Evolutionary conservation across 1,140 invertebrate genomes (phyloP), one percentile per base, ranked within the genome.

Genomic region (Ooceraea biroi): DNA sequence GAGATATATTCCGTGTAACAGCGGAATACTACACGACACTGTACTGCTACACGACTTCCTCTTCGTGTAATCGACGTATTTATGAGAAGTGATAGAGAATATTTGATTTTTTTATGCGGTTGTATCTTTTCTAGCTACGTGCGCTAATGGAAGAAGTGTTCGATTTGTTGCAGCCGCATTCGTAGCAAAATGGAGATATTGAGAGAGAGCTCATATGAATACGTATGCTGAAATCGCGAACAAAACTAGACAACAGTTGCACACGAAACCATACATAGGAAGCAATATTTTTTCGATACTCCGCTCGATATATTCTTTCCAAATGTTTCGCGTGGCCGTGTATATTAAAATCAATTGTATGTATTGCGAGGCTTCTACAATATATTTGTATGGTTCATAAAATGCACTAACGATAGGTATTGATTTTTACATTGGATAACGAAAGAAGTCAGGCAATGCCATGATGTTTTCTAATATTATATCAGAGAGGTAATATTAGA

Each of bases 101-200:
- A 25, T 41, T 55, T 57, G 17, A 7, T 30, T n/a, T 69, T 30
- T 5, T 19, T 19, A 17, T 14, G 11, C 14, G 30, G 19, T 25
- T 72, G 22, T 19, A 65, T 11, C 44, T 46, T 36, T 60, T 30
- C 36, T 19, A 76, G 27, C 41, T 19, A 19, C 58, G 25, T 48
- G 27, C 12, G 57, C 41, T 25, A 48, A 74, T 74, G 22, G 50
- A 36, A n/a, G n/a, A 76, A 76, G 48, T 25, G 27, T 48, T 68
- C 61, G 46, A 14, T 68, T 76, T 76, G 73, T 65, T 68, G 61
- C 61, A 52, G 74, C 61, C 25, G 3, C 30, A 78, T 78, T 78
- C 68, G 63, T 50, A 69, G 30, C 76, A 57, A 78, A 78, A 78
- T 55, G 22, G 76, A 36, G 2, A 78, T 77, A 68, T 78, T 55